These are phyloP conservation scores for Tuberolachnus salignus DNA, from an alignment of 2,888 invertebrate species.

Conservation along the genomic window DNA sequence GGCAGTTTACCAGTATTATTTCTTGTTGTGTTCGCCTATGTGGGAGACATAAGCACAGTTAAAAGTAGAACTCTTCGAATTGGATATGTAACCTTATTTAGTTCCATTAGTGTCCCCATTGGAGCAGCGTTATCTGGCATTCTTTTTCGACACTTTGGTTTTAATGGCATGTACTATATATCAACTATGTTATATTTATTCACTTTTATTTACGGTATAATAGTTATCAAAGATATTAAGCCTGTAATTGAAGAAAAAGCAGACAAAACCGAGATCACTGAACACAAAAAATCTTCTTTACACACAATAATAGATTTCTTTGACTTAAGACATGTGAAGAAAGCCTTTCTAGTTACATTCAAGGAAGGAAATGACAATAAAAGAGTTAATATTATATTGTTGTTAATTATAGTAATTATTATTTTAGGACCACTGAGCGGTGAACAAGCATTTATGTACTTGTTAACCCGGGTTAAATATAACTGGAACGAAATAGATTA, in stretches of 20 bases:
- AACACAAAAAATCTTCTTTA: constrained; percentile 64
- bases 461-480: constrained; percentile 82
- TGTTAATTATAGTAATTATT: constrained; percentile 82
- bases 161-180: constrained; percentile 81
- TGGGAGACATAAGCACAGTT: constrained; percentile 82
- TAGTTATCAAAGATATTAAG: constrained; percentile 70
- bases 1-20: constrained; percentile 90
- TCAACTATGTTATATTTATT: constrained; percentile 77
- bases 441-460: constrained; percentile 85
- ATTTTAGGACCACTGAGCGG: constrained; percentile 86
- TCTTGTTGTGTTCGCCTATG: constrained; percentile 88
- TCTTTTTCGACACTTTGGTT: constrained; percentile 64
- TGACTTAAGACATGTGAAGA: constrained; percentile 75
- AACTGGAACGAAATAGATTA: constrained; percentile 88
- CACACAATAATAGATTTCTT: constrained; percentile 74
- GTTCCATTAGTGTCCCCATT: too few species aligned
- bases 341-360: constrained; percentile 81
- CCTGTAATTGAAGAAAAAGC: neutral
- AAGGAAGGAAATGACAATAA: constrained; percentile 74
- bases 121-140: constrained; percentile 87
- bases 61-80: too few species aligned
- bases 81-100: too few species aligned
- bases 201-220: constrained; percentile 76
- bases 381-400: constrained; percentile 74
- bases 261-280: neutral